Conservation (phyloP, 2,113 vertebrate genomes). For the Myrmophylax atrothorax region DNA sequence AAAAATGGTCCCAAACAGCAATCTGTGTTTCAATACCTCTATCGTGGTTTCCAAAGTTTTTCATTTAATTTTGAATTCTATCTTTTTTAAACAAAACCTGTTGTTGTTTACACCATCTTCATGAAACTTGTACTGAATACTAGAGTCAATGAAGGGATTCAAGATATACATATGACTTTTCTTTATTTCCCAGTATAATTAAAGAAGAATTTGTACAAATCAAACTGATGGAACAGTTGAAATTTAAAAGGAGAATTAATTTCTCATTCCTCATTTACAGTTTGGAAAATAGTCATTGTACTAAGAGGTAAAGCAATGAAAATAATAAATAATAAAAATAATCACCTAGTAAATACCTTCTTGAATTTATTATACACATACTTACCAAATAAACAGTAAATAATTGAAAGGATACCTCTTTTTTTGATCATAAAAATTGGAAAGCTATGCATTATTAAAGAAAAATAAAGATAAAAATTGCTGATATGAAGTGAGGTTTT, state of each 20-base stretch:
- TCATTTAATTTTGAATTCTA: not conserved
- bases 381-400: not conserved
- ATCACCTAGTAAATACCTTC: not conserved
- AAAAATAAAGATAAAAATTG: not conserved
- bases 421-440: not conserved
- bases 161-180: not conserved
- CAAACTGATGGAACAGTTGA: not conserved
- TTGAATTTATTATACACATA: not conserved
- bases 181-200: not conserved
- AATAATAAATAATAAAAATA: slow-evolving; percentile 4
- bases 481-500: not conserved
- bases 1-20: not conserved
- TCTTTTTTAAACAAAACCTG: not conserved
- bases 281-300: not conserved
- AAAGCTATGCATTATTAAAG: not conserved
- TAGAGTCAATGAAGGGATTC: not conserved
- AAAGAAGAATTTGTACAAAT: not conserved
- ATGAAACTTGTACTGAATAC: not conserved
- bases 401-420: not conserved
- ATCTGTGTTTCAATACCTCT: not conserved
- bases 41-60: not conserved
- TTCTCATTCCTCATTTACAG: not conserved
- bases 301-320: not conserved
- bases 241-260: not conserved
- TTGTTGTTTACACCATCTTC: not conserved